Evolutionary conservation across 2,113 vertebrate genomes (phyloP).

Genomic region (Physeter macrocephalus): DNA sequence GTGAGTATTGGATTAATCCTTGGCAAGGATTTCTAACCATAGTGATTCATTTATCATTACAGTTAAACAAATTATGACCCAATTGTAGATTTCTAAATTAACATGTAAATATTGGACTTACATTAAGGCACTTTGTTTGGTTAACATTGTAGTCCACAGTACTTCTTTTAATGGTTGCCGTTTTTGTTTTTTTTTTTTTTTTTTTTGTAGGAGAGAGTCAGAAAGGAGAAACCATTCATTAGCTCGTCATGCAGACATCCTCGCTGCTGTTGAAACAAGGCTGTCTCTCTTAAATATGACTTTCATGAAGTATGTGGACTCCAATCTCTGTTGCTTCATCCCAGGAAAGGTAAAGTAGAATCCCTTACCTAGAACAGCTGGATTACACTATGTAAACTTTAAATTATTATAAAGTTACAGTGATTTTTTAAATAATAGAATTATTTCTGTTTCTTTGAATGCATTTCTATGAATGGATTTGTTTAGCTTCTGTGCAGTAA

Average conservation of each 20-base stretch:
- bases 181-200: constrained; percentile 29
- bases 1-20: neutral
- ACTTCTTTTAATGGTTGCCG: constrained; percentile 46
- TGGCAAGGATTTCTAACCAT: neutral
- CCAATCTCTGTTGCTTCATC: constrained; percentile 99
- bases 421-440: constrained; percentile 15
- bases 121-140: constrained; percentile 23
- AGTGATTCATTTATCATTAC: neutral
- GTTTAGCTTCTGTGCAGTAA: neutral
- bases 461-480: neutral
- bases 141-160: constrained; percentile 21
- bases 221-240: constrained; percentile 97
- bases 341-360: constrained; percentile 92
- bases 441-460: neutral
- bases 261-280: constrained; percentile 96
- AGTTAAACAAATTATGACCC: neutral
- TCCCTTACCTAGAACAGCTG: neutral
- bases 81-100: neutral
- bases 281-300: constrained; percentile 99
- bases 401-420: neutral
- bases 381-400: neutral
- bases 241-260: constrained; percentile 97
- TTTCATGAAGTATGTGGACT: constrained; percentile 99
- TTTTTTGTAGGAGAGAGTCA: constrained; percentile 88
- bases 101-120: neutral